These are phyloP conservation scores for Odontomyia ornata DNA, from an alignment of 2,888 invertebrate genomes.

Conservation along the genomic window DNA sequence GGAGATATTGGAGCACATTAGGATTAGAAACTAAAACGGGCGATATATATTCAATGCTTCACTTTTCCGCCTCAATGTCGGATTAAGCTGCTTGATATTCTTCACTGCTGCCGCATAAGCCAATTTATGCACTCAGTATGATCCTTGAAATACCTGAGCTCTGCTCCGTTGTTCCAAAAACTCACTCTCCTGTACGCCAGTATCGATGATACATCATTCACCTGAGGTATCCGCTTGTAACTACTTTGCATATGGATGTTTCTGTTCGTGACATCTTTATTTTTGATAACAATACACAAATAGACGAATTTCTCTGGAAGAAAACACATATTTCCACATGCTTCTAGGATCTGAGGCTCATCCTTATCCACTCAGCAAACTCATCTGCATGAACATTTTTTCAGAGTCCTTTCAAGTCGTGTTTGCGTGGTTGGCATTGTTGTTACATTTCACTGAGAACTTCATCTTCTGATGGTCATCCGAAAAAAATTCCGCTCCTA, in stretches of 20 bases:
- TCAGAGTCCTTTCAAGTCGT: constrained; percentile 8
- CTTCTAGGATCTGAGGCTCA: not conserved
- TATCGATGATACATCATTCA: too few species aligned
- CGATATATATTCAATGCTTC: too few species aligned
- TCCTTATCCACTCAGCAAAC: not conserved
- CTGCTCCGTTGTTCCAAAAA: too few species aligned
- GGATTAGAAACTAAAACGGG: too few species aligned
- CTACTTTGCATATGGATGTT: constrained; percentile 1
- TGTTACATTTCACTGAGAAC: not conserved
- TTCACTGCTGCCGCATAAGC: too few species aligned
- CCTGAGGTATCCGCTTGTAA: not conserved
- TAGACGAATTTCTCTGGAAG: not conserved
- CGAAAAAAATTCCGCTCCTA: not conserved
- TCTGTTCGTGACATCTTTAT: not conserved
- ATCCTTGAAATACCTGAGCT: too few species aligned
- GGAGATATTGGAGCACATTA: too few species aligned
- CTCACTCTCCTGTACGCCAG: too few species aligned
- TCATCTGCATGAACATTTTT: constrained; percentile 22
- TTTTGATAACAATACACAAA: not conserved
- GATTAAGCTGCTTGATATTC: too few species aligned
- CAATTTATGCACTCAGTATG: too few species aligned
- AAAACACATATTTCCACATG: not conserved
- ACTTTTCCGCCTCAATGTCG: too few species aligned
- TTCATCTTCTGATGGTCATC: constrained; percentile 17
- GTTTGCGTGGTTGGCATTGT: not conserved